Base-by-base conservation (phyloP, 37 sponge, comb jelly and placozoan genomes). In the Bolinopsis microptera region DNA sequence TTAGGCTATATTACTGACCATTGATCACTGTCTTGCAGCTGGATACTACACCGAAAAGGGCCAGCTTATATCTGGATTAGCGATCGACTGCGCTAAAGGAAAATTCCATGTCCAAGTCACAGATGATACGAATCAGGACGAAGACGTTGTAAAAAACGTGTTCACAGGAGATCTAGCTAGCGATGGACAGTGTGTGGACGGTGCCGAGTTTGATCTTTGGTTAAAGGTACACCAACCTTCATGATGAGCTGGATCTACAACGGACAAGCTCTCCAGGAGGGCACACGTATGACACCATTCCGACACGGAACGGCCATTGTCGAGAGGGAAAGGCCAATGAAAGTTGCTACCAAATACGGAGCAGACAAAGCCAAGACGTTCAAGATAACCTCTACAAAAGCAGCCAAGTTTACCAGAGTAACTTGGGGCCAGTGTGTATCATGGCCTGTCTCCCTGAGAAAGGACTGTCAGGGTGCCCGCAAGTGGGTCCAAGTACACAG, bases 191-290 rank as follows among this genome's bases (percentile, higher is more conserved):
- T 77, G 80, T 35, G 21, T 22, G 0, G 80, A 9, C 32, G 90
- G 90, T 23, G 90, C 2, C 25, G 61, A 39, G 61, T 86, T 39
- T 18, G 90, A 86, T 48, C 8, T 86, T 48, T 86, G 90, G 90
- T 30, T 86, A 13, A 86, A 86, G 61, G 28, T 40, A 0, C 61
- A 86, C 27, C 90, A 86, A 23, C 90, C 90, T 38, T 30, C 22
- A 28, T 30, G 61, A 86, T 86, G 90, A 86, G 30, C 90, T 86
- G 90, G 90, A 38, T 86, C 0, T 86, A 39, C 90, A 86, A 86
- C 61, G 90, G 90, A 86, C n/a, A 39, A 34, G 61, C 90, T 27
- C 61, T 86, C 1, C 90, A 86, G 90, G 18, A 36, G 26, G 90
- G 26, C 1, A 13, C 35, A 13, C 25, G 61, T 16, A 0, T 2